A percentile compares a stretch with the other conserved stretches of the same genome.
Conservation (phyloP, 2,797 vertebrate species). For the Petrocephalus schoutedeni region DNA sequence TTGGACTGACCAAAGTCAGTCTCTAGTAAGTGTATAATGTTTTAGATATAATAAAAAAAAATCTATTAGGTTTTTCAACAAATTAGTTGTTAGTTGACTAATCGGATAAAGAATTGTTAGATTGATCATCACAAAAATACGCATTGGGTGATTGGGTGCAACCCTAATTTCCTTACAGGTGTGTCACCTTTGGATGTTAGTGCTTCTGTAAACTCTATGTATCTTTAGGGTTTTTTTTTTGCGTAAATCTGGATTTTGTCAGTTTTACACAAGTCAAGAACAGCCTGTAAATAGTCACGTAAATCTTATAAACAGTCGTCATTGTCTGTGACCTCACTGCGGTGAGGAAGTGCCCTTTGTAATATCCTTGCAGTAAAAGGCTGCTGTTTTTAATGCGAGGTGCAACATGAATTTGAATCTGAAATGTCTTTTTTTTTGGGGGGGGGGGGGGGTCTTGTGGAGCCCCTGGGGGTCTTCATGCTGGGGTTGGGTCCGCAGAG, state of each 20-base stretch:
- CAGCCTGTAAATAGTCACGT: conserved; percentile 50
- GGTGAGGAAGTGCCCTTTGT: conserved; percentile 57
- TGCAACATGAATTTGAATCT: conserved; percentile 36
- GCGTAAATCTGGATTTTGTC: neutral
- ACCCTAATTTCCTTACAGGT: neutral
- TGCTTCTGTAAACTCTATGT: neutral
- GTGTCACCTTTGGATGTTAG: neutral
- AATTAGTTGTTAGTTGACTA: neutral
- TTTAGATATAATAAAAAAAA: too few species aligned
- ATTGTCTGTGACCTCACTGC: conserved; percentile 59
- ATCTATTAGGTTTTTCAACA: neutral
- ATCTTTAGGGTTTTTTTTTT: neutral
- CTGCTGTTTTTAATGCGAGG: conserved; percentile 54
- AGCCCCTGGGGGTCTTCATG: conserved; percentile 56
- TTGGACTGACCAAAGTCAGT: neutral
- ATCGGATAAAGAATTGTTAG: neutral
- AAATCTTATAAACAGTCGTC: conserved; percentile 61
- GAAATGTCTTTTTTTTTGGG: conserved; percentile 58
- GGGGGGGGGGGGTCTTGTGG: conserved; percentile 58
- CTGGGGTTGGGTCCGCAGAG: neutral
- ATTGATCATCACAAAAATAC: neutral
- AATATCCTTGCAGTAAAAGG: conserved; percentile 50
- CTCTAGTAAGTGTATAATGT: too few species aligned
- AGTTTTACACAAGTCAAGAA: neutral
- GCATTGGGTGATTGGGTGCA: neutral